Evolutionary conservation across 2,888 invertebrate genomes (phyloP), one percentile per base, ranked within the genome.

Genomic region (Lydus trimaculatus): DNA sequence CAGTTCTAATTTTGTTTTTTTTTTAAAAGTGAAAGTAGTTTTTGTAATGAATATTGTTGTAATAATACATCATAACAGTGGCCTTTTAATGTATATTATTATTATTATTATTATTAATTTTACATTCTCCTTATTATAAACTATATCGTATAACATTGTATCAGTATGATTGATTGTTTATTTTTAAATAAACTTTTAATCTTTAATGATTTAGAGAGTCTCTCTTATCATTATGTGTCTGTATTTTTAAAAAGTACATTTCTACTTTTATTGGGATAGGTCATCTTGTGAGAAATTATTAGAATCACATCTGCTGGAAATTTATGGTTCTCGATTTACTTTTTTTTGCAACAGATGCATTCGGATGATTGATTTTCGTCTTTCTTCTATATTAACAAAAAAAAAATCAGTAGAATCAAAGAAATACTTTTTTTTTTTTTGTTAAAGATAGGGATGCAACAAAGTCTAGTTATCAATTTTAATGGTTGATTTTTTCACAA

Each of bases 11-110:
- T 33, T 60, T 48, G 60, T 65, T 48, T 52, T 52, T 56, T 56
- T 28, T 63, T 69, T 65, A 71, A 73, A 76, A 76, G 76, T 76
- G 76, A 76, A 76, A 76, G 76, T 76, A 65, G 72, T 72, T 76
- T 74, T 74, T 74, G 64, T 71, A 59, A 61, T 48, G 48, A 60
- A 65, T 33, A 61, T 39, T 20, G 52, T 23, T 23, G 13, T 33
- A 61, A 5, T 15, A n/a, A n/a, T n/a, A n/a, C n/a, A n/a, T n/a
- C 61, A 36, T 23, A 61, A 61, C 39, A 28, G 43, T 66, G 69
- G 64, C 66, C 69, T 70, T 70, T 66, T 20, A 48, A 20, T 23
- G 2, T 17, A 3, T 15, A 13, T n/a, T n/a, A n/a, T n/a, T n/a
- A n/a, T 9, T 33, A 33, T 39, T 25, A 52, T 23, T 23, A 52